Evolutionary conservation across 2,797 vertebrate species (phyloP).

Genomic region (Rhadinocentrus ornatus): DNA sequence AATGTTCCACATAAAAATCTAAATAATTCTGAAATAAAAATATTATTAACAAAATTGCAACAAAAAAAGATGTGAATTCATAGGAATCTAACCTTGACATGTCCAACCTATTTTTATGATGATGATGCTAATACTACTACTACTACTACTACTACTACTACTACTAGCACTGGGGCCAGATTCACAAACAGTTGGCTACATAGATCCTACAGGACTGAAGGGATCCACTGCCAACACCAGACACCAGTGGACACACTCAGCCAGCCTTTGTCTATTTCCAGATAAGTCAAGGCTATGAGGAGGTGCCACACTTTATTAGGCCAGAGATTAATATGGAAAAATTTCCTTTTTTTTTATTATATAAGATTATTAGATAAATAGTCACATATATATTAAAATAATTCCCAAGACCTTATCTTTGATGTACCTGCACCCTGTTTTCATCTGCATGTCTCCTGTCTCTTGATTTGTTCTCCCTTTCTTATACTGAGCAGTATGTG

Average conservation of each 20-base stretch:
- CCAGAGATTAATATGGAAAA: background rate
- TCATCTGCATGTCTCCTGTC: constrained; percentile 21
- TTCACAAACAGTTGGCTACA: background rate
- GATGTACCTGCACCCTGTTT: constrained; percentile 17
- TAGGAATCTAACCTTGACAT: background rate
- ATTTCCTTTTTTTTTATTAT: background rate
- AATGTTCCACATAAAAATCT: background rate
- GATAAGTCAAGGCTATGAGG: background rate
- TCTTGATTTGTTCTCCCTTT: constrained; percentile 29
- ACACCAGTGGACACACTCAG: background rate
- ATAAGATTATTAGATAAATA: background rate
- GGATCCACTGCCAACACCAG: background rate
- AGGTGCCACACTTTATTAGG: background rate
- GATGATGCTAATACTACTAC: no score
- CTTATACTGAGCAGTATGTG: constrained; percentile 12
- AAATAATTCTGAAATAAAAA: background rate
- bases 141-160: no score
- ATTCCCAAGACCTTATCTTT: constrained; percentile 8
- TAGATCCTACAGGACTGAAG: background rate
- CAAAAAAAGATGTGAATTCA: background rate
- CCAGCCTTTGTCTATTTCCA: background rate
- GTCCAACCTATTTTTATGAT: no score
- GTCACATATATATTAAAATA: background rate
- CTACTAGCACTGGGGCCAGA: background rate
- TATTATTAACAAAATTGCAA: no score